These are phyloP conservation scores for Ptyas mucosa DNA, from an alignment of 2,113 vertebrate species.

Conservation along the genomic window DNA sequence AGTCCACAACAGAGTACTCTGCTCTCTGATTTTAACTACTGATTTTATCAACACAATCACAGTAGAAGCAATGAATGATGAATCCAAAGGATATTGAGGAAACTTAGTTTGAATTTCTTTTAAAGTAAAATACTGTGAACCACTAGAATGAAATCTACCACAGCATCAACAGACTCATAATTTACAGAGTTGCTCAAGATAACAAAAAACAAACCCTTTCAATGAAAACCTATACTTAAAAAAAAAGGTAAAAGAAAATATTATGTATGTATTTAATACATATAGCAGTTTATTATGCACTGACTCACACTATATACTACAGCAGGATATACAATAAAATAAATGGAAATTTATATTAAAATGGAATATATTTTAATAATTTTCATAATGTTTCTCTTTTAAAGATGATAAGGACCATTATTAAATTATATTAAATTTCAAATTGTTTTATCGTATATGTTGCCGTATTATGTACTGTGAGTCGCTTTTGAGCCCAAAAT, in stretches of 20 bases:
- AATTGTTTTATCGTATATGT: too few relatives aligned
- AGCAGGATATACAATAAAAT: neutral
- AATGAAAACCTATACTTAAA: neutral
- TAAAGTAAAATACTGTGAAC: neutral
- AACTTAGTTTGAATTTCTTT: neutral
- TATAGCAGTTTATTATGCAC: neutral
- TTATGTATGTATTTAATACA: neutral
- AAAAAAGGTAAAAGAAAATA: neutral
- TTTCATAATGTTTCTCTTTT: neutral
- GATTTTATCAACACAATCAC: neutral
- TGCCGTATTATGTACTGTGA: too few relatives aligned
- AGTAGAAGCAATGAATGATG: neutral
- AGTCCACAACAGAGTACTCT: neutral
- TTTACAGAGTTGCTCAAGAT: neutral
- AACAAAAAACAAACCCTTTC: neutral
- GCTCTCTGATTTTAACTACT: neutral
- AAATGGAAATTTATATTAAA: neutral
- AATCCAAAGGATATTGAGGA: neutral
- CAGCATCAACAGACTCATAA: neutral
- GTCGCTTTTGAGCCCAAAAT: too few relatives aligned
- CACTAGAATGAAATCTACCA: neutral
- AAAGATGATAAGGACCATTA: too few relatives aligned
- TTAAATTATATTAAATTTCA: too few relatives aligned
- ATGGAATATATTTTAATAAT: neutral
- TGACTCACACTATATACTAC: neutral